phyloP scores from a whole-genome alignment of 1,140 invertebrate species.

The Cherax quadricarinatus region DNA sequence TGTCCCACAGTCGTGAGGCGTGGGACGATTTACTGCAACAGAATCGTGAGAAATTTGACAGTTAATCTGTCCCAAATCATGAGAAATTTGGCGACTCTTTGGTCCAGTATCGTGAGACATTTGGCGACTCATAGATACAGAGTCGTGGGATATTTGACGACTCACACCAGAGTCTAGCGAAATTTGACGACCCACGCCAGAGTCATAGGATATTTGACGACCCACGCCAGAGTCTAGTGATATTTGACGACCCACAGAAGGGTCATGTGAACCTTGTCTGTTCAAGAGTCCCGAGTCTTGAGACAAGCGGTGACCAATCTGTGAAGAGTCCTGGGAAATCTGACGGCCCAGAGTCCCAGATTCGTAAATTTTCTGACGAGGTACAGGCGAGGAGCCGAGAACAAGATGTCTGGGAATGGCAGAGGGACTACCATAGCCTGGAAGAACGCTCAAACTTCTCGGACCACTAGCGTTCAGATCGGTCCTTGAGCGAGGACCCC shows the following conservation, averaged over 20 bases:
- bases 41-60: too few relatives aligned
- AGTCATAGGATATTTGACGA: constrained; percentile 37
- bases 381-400: constrained; percentile 23
- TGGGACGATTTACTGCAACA: constrained; percentile 10
- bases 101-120: constrained; percentile 34
- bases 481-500: constrained; percentile 53
- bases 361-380: constrained; percentile 9
- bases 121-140: constrained; percentile 14
- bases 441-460: constrained; percentile 43
- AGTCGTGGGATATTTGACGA: constrained; percentile 36
- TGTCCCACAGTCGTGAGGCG: background rate
- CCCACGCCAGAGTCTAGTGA: constrained; percentile 12
- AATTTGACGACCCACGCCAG: constrained; percentile 30
- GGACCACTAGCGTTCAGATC: constrained; percentile 49
- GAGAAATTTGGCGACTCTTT: constrained; percentile 31
- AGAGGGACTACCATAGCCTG: constrained; percentile 57
- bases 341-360: constrained; percentile 35
- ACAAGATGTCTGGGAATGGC: constrained; percentile 57
- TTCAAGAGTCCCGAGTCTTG: constrained; percentile 36
- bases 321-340: constrained; percentile 7
- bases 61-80: background rate
- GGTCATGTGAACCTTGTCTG: constrained; percentile 40
- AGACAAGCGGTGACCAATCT: background rate
- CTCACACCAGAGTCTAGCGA: constrained; percentile 17
- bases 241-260: constrained; percentile 25